Evolutionary conservation across 2,888 invertebrate species (phyloP).

Genomic region (Camptogramma bilineatum): DNA sequence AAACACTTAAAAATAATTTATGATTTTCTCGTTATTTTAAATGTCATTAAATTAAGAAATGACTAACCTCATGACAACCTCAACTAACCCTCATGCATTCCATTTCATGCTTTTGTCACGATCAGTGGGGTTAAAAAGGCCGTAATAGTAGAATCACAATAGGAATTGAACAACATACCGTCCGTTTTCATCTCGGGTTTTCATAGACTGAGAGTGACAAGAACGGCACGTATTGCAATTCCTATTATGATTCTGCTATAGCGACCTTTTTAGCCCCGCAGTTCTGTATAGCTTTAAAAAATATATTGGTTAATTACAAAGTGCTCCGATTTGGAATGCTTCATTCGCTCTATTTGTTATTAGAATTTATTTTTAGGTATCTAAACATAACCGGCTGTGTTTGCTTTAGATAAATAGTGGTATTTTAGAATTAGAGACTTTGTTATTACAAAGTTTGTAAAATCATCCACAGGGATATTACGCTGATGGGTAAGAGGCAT

Average conservation of each 20-base stretch:
- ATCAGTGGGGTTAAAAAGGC: too few relatives aligned
- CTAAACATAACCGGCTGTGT: constrained; percentile 7
- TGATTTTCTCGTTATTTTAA: too few relatives aligned
- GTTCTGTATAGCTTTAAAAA: too few relatives aligned
- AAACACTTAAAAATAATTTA: too few relatives aligned
- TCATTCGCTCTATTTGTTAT: constrained; percentile 13
- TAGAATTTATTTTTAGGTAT: constrained; percentile 12
- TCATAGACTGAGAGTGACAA: too few relatives aligned
- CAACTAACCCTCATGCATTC: background rate
- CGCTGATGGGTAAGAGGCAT: constrained; percentile 12
- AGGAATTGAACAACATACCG: too few relatives aligned
- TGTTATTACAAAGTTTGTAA: constrained; percentile 30
- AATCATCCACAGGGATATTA: constrained; percentile 27
- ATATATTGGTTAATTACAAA: background rate
- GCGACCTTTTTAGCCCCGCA: too few relatives aligned
- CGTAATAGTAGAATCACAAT: too few relatives aligned
- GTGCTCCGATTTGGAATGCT: constrained; percentile 2
- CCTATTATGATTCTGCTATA: too few relatives aligned
- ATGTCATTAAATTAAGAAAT: background rate
- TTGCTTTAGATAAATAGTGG: constrained; percentile 7
- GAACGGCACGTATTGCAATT: too few relatives aligned
- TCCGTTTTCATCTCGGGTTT: too few relatives aligned
- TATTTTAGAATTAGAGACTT: constrained; percentile 15
- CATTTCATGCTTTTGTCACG: background rate
- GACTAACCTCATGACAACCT: too few relatives aligned